Conservation (phyloP, 1,140 invertebrate genomes). For the Ericerus pela region DNA sequence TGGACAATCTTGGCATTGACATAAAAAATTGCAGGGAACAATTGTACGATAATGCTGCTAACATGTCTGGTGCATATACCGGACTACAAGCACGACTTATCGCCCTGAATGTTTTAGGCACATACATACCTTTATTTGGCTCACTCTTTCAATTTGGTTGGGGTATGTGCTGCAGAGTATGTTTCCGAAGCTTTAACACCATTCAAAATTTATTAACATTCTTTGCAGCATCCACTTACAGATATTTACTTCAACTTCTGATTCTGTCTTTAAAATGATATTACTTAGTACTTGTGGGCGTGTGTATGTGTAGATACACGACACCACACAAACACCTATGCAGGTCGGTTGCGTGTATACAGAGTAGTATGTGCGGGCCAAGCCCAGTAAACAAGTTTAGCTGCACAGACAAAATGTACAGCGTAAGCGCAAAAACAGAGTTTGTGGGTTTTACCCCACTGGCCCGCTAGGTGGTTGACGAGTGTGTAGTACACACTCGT, state of each 20-base stretch:
- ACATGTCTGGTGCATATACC: constrained; percentile 13
- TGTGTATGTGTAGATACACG: too few relatives aligned
- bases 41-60: constrained; percentile 24
- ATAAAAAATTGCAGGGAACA: constrained; percentile 21
- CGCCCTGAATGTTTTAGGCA: constrained; percentile 20
- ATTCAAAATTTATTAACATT: constrained; percentile 1
- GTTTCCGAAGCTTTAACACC: constrained; percentile 7
- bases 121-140: constrained; percentile 28
- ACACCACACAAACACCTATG: too few relatives aligned
- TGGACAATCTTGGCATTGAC: constrained; percentile 14
- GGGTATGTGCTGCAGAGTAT: constrained; percentile 22
- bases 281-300: too few relatives aligned
- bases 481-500: too few relatives aligned
- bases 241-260: background rate
- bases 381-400: too few relatives aligned
- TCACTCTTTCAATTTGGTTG: constrained; percentile 28
- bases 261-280: background rate
- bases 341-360: too few relatives aligned
- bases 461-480: too few relatives aligned
- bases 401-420: too few relatives aligned
- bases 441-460: too few relatives aligned
- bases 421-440: too few relatives aligned
- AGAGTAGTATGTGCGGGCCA: too few relatives aligned
- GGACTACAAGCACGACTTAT: constrained; percentile 12
- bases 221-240: background rate